phyloP scores from a whole-genome alignment of 2,113 vertebrate species.

The Uria aalge region DNA sequence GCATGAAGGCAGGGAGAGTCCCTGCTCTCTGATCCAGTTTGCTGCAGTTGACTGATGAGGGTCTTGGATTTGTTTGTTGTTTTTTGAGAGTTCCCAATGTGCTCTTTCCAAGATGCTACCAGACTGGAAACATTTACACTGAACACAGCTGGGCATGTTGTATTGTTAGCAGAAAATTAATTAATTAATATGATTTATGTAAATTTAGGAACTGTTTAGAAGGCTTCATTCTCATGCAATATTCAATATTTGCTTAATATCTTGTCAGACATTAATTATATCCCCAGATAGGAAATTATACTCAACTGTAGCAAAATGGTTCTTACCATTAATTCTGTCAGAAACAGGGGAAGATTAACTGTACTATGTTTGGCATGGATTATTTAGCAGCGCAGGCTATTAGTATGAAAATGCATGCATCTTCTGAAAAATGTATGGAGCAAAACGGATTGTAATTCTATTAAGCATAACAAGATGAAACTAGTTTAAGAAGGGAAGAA shows the following conservation, averaged over 20 bases:
- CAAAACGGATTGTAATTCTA: conserved; percentile 1
- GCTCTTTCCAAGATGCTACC: not conserved
- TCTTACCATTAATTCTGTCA: conserved; percentile 55
- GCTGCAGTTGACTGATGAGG: not conserved
- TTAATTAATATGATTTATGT: conserved; percentile 42
- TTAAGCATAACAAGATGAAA: not conserved
- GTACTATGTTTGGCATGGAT: not conserved
- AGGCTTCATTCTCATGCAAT: conserved; percentile 14
- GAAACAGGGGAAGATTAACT: conserved; percentile 42
- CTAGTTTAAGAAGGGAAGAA: not conserved
- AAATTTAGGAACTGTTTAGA: conserved; percentile 27
- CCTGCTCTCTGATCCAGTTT: not conserved
- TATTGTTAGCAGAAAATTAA: conserved; percentile 18
- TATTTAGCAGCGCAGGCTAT: conserved; percentile 34
- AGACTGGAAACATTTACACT: not conserved
- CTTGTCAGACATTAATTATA: conserved; percentile 60
- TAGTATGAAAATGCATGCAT: conserved; percentile 16
- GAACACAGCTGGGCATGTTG: not conserved
- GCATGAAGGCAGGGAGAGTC: not conserved
- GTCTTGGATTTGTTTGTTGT: not conserved
- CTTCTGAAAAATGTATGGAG: not conserved
- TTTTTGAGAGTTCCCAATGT: not conserved
- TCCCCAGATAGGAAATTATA: conserved; percentile 42
- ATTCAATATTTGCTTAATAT: conserved; percentile 62
- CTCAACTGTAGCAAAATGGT: conserved; percentile 35